Percentiles rank a stretch among this genome's conserved stretches.
phyloP scores from a whole-genome alignment of 2,797 vertebrate species.

The Malurus leucopterus region DNA sequence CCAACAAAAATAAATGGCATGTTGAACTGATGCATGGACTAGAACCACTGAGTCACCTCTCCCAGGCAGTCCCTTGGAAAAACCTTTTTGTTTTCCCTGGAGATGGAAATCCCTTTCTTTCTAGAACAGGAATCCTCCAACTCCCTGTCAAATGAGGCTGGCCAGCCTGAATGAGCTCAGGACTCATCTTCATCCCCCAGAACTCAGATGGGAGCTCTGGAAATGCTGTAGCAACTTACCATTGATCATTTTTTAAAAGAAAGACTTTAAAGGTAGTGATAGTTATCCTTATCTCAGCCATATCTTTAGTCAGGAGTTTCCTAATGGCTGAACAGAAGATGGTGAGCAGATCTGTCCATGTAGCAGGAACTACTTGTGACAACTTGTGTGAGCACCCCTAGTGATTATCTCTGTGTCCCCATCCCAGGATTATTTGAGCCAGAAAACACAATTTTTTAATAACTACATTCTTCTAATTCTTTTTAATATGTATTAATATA shows the following conservation, averaged over 20 bases:
- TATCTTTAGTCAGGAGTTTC: not conserved
- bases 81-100: not conserved
- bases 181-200: not conserved
- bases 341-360: not conserved
- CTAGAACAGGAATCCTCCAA: not conserved
- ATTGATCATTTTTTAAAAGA: not conserved
- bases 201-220: not conserved
- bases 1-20: not conserved
- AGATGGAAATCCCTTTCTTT: not conserved
- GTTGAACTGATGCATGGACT: not conserved
- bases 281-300: not conserved
- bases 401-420: not conserved
- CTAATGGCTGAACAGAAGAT: not conserved
- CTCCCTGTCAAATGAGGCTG: not conserved
- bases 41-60: not conserved
- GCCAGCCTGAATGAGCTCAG: not conserved
- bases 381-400: not conserved
- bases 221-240: not conserved
- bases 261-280: not conserved
- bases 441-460: not conserved
- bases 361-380: not conserved
- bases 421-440: not conserved
- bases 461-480: not conserved
- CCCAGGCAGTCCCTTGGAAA: not conserved
- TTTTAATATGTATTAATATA: not conserved